phyloP scores from a whole-genome alignment of 2,888 invertebrate genomes.

The Oxystoma pomonae region DNA sequence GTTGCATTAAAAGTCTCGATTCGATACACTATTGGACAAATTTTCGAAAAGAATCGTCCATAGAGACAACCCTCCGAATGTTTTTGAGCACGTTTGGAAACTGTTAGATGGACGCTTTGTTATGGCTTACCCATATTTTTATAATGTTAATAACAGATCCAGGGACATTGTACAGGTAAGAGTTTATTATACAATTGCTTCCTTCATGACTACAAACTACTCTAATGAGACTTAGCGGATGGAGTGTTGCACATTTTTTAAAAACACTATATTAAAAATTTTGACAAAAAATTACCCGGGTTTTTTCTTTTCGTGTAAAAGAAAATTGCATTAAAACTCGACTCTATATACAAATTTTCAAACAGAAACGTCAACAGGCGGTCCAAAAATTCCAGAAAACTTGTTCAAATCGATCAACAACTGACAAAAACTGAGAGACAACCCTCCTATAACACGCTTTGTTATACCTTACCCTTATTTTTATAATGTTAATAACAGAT shows the following conservation, averaged over 20 bases:
- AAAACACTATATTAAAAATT: too few species aligned
- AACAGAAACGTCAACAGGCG: constrained; percentile 27
- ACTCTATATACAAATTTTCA: constrained; percentile 86
- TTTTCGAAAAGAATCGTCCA: too few species aligned
- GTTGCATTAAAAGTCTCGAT: too few species aligned
- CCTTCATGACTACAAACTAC: too few species aligned
- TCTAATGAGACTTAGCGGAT: too few species aligned
- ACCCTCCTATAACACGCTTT: constrained; percentile 59
- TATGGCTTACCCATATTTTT: constrained; percentile 66
- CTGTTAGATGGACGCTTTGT: constrained; percentile 56
- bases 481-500: constrained; percentile 66
- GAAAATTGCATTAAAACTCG: too few species aligned
- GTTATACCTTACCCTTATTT: constrained; percentile 67
- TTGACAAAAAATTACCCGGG: too few species aligned
- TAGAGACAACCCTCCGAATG: constrained; percentile 59
- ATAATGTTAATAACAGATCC: constrained; percentile 67
- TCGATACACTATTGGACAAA: constrained; percentile 59
- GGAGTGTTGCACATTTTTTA: too few species aligned
- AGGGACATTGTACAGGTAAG: constrained; percentile 71
- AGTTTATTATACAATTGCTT: too few species aligned
- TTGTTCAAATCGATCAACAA: constrained; percentile 57
- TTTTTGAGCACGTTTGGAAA: constrained; percentile 67
- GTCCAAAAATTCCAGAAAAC: constrained; percentile 53
- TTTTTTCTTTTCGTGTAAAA: too few species aligned
- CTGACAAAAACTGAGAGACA: constrained; percentile 58